These are phyloP conservation scores for Drosophila kohkoa DNA, from an alignment of 1,140 invertebrate genomes.

Conservation along the genomic window DNA sequence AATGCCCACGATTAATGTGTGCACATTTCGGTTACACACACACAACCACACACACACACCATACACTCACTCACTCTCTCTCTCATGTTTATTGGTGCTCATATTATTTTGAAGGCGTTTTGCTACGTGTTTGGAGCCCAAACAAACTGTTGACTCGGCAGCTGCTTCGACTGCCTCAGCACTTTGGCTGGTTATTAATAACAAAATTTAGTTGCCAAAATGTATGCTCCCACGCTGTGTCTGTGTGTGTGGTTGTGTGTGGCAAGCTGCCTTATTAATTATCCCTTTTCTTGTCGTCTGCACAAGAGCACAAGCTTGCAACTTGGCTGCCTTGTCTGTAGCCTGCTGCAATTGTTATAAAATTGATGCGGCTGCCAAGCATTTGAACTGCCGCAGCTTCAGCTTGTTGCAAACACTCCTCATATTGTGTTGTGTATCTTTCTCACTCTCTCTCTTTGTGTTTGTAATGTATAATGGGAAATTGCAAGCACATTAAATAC, in stretches of 20 bases:
- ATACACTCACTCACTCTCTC: background rate
- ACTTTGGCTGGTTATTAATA: conserved; percentile 52
- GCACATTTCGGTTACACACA: background rate
- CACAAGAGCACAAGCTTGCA: background rate
- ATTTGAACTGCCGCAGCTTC: conserved; percentile 1
- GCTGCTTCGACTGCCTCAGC: conserved; percentile 21
- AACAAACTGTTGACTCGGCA: conserved; percentile 28
- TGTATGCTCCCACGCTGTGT: conserved; percentile 13
- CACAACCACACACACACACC: background rate
- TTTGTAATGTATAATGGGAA: conserved; percentile 12
- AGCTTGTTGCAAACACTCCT: background rate
- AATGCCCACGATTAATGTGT: conserved; percentile 32
- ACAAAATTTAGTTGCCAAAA: conserved; percentile 50
- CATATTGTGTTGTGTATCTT: background rate
- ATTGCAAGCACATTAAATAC: conserved; percentile 46
- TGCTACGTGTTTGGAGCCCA: conserved; percentile 22
- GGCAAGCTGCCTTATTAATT: conserved; percentile 34
- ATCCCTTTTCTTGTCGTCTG: conserved; percentile 17
- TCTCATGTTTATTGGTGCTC: conserved; percentile 25
- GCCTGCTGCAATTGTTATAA: conserved; percentile 7
- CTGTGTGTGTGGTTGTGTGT: background rate
- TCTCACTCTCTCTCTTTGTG: background rate
- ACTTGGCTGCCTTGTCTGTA: background rate
- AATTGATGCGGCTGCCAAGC: conserved; percentile 17
- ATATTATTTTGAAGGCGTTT: conserved; percentile 38